Conservation (phyloP, 2,113 vertebrate genomes). For the Dermatemys mawii region DNA sequence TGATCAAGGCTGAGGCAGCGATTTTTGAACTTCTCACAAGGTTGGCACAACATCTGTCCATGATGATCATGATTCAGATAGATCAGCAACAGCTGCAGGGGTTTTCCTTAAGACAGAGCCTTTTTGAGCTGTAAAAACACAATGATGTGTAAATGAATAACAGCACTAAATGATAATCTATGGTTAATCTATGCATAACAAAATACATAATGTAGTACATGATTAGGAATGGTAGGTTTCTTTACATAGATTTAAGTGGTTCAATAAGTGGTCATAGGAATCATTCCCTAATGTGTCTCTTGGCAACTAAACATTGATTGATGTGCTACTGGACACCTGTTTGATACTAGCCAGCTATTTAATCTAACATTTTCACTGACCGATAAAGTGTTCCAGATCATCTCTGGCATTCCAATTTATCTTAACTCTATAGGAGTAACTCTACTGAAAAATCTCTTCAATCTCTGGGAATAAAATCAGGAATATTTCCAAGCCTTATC, state of each 20-base stretch:
- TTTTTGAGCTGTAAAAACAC: background rate
- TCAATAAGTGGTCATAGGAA: slow-evolving; percentile 9
- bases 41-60: background rate
- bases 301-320: slow-evolving; percentile 55
- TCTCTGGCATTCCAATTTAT: slow-evolving; percentile 83
- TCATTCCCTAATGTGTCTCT: slow-evolving; percentile 55
- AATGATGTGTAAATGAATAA: background rate
- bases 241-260: slow-evolving; percentile 16
- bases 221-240: background rate
- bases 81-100: background rate
- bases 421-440: slow-evolving; percentile 75
- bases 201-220: background rate
- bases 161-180: background rate
- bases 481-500: slow-evolving; percentile 50
- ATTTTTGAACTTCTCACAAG: background rate
- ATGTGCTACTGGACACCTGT: slow-evolving; percentile 44
- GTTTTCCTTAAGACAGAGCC: background rate
- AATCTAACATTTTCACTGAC: slow-evolving; percentile 72
- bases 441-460: slow-evolving; percentile 72
- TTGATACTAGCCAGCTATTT: slow-evolving; percentile 82
- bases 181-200: background rate
- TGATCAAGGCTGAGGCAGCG: background rate
- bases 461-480: slow-evolving; percentile 52
- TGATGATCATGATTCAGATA: background rate
- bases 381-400: slow-evolving; percentile 78